A percentile compares a stretch with the other conserved stretches of the same genome.
Evolutionary conservation across 2,113 vertebrate genomes (phyloP).

Genomic region (Campylomormyrus numenius): DNA sequence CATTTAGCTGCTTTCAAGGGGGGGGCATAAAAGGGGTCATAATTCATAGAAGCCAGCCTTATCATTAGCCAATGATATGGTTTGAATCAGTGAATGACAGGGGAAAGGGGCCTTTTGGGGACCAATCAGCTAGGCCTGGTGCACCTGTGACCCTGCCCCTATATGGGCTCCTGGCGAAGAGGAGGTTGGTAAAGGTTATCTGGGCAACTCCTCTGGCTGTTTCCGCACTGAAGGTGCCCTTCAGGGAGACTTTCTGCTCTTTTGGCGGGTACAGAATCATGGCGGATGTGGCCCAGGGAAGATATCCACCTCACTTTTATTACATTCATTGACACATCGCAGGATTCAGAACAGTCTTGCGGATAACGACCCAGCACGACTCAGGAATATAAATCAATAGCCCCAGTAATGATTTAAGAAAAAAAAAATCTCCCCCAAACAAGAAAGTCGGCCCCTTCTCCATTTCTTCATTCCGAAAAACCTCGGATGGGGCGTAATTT

Average conservation of each 20-base stretch:
- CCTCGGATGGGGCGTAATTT: background rate
- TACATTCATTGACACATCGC: background rate
- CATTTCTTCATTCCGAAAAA: background rate
- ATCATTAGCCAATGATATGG: background rate
- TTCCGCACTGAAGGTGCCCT: background rate
- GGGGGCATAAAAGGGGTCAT: background rate
- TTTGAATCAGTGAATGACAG: background rate
- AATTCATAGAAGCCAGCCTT: background rate
- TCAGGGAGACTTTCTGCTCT: background rate
- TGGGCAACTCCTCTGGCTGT: background rate
- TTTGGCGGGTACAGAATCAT: background rate
- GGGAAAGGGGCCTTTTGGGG: background rate
- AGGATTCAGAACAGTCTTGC: background rate
- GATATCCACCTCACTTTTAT: background rate
- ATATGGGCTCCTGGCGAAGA: background rate
- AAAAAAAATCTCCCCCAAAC: background rate
- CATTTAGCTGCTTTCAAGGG: background rate
- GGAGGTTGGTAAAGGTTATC: background rate
- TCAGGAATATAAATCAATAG: background rate
- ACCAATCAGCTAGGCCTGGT: background rate
- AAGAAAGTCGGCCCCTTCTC: background rate
- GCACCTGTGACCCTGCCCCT: background rate
- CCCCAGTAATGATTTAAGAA: background rate
- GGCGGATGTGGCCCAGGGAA: background rate
- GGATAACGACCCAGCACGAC: background rate